Conservation (phyloP, 1,140 invertebrate genomes). For the Leguminivora glycinivorella region DNA sequence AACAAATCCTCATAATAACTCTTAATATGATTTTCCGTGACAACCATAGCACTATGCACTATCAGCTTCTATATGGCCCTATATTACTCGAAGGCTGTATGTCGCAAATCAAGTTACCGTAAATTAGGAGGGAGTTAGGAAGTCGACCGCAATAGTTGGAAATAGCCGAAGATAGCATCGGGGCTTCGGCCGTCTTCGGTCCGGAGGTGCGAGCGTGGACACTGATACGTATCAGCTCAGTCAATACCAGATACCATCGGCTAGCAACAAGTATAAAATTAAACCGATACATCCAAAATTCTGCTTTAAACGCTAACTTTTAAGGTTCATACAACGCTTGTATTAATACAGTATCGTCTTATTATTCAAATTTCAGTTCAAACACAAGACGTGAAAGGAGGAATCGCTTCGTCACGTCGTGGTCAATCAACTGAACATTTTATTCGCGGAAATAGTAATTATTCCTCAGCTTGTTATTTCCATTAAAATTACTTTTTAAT, state of each 20-base stretch:
- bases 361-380: conserved; percentile 2
- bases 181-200: conserved; percentile 18
- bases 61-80: neutral
- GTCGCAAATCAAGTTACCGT: conserved; percentile 8
- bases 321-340: neutral
- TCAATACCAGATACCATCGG: conserved; percentile 25
- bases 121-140: conserved; percentile 24
- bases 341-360: neutral
- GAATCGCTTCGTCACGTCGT: neutral
- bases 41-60: neutral
- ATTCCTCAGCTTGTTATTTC: conserved; percentile 40
- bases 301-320: neutral
- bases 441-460: conserved; percentile 41
- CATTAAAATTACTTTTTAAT: conserved; percentile 33
- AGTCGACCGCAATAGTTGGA: conserved; percentile 14
- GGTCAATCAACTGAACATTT: conserved; percentile 33
- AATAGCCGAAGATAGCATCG: conserved; percentile 24
- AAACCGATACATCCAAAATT: neutral
- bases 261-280: conserved; percentile 31
- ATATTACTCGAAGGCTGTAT: conserved; percentile 2
- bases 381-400: neutral
- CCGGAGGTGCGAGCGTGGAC: conserved; percentile 20
- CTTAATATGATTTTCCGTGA: neutral
- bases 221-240: conserved; percentile 23
- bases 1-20: no score